phyloP scores from a whole-genome alignment of 2,888 invertebrate species.

The Brenthis hecate region DNA sequence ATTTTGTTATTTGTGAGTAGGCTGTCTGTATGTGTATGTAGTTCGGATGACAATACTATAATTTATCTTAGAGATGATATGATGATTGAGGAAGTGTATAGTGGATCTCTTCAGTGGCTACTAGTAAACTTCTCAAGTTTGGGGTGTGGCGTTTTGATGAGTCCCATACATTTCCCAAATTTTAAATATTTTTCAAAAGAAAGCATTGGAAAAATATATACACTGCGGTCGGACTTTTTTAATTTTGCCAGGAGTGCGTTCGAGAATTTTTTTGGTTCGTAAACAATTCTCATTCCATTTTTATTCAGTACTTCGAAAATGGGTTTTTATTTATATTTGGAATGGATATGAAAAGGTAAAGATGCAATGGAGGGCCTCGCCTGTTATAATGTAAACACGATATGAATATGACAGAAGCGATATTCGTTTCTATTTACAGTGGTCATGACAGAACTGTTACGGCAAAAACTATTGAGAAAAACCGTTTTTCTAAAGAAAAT shows the following conservation, averaged over 20 bases:
- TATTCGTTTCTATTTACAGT: slow-evolving; percentile 42
- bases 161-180: background rate
- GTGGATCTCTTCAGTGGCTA: too few species aligned
- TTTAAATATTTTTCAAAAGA: background rate
- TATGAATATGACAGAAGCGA: slow-evolving; percentile 36
- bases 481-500: too few species aligned
- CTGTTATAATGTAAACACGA: slow-evolving; percentile 41
- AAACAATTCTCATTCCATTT: background rate
- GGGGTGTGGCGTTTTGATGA: background rate
- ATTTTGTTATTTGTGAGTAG: too few species aligned
- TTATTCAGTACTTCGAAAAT: slow-evolving; percentile 9
- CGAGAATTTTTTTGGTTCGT: background rate
- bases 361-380: slow-evolving; percentile 26
- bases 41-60: too few species aligned
- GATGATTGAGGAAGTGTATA: too few species aligned
- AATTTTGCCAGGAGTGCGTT: slow-evolving; percentile 2
- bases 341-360: slow-evolving; percentile 17
- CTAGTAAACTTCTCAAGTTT: too few species aligned
- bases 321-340: slow-evolving; percentile 9
- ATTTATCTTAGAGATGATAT: too few species aligned
- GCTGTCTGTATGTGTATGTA: too few species aligned
- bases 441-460: slow-evolving; percentile 31
- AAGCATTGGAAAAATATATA: background rate
- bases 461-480: slow-evolving; percentile 11
- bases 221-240: slow-evolving; percentile 7